Percentiles rank a stretch among this genome's conserved stretches.
Conservation (phyloP, 1,140 invertebrate species). For the Aphelenchoides fujianensis region DNA sequence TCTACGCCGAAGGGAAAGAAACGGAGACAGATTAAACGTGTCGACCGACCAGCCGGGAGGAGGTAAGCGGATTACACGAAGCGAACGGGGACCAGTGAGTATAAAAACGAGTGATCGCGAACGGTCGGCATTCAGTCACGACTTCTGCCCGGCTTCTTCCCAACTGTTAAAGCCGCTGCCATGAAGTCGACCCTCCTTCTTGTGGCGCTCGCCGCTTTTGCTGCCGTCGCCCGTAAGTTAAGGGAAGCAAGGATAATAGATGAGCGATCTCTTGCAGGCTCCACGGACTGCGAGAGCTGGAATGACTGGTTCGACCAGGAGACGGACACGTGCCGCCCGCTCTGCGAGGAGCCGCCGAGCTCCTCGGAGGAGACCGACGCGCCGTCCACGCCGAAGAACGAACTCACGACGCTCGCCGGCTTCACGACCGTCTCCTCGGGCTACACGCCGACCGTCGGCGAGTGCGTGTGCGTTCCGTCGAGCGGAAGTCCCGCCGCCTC, state of each 20-base stretch:
- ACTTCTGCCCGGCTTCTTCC: too few relatives aligned
- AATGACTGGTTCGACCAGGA: not conserved
- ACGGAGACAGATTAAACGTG: too few relatives aligned
- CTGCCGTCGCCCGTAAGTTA: not conserved
- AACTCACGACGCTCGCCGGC: not conserved
- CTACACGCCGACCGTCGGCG: not conserved
- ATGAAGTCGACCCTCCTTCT: not conserved
- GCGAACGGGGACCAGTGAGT: too few relatives aligned
- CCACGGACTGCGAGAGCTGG: not conserved
- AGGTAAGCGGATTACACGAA: too few relatives aligned
- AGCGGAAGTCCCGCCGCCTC: not conserved
- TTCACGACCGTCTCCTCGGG: not conserved
- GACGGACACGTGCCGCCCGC: not conserved
- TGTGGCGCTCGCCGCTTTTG: not conserved
- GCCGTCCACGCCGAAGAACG: not conserved
- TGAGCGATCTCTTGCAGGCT: not conserved
- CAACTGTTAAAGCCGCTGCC: not conserved
- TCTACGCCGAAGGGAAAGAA: too few relatives aligned
- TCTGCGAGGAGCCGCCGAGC: not conserved
- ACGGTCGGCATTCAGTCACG: too few relatives aligned
- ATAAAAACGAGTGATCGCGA: too few relatives aligned
- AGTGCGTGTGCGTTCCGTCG: not conserved
- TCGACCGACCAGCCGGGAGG: too few relatives aligned
- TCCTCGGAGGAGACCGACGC: not conserved
- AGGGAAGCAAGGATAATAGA: not conserved